phyloP scores from a whole-genome alignment of 2,797 vertebrate genomes.

The Pangasius djambal region DNA sequence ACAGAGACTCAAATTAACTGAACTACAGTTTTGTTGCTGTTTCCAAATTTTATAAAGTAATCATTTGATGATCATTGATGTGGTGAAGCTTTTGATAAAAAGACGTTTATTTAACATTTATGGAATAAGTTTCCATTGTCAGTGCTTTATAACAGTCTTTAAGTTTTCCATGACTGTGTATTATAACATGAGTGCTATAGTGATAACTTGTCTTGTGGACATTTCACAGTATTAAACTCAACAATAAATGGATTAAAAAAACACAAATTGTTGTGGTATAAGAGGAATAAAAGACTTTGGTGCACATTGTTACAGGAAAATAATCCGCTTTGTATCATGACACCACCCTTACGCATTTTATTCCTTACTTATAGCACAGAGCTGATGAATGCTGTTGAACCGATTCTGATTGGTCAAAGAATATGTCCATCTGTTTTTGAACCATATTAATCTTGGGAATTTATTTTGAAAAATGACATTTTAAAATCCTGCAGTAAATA shows the following conservation, averaged over 20 bases:
- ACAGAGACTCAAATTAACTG: background rate
- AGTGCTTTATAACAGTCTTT: background rate
- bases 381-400: background rate
- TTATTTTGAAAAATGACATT: background rate
- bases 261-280: background rate
- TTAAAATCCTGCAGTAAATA: constrained; percentile 1
- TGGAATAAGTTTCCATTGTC: background rate
- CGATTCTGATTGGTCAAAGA: too few relatives aligned
- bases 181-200: background rate
- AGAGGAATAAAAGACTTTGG: background rate
- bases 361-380: background rate
- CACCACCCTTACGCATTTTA: background rate
- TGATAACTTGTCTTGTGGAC: background rate
- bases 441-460: background rate
- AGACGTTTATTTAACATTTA: background rate
- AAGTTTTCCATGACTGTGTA: background rate
- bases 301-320: background rate
- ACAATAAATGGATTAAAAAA: background rate
- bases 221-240: background rate
- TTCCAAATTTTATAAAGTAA: background rate
- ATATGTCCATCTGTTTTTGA: too few relatives aligned
- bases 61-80: background rate
- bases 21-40: background rate
- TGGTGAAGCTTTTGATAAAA: background rate
- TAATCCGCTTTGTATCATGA: background rate